A percentile compares a stretch with the other conserved stretches of the same genome.
Conservation (phyloP, 2,797 vertebrate genomes). For the Botia almorhae region DNA sequence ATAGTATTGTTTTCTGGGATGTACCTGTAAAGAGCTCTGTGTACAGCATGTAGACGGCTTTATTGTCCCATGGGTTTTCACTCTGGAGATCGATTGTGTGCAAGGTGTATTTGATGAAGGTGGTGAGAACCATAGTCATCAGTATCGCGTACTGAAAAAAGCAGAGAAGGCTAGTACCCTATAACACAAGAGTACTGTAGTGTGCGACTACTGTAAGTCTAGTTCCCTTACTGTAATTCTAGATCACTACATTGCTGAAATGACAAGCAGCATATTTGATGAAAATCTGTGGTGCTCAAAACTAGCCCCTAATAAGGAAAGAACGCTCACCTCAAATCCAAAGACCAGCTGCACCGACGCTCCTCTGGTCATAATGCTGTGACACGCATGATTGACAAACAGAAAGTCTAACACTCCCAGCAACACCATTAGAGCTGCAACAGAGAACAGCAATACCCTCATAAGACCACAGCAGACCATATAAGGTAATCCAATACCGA, state of each 20-base stretch:
- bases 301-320: neutral
- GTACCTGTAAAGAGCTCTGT: slow-evolving; percentile 95
- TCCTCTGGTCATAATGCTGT: slow-evolving; percentile 93
- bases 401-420: slow-evolving; percentile 89
- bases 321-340: slow-evolving; percentile 88
- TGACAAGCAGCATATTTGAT: neutral
- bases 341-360: slow-evolving; percentile 97
- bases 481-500: slow-evolving; percentile 10
- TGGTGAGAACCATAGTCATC: slow-evolving; percentile 93
- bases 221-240: neutral
- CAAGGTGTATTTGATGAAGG: slow-evolving; percentile 92
- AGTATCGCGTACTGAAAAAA: slow-evolving; percentile 90
- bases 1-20: neutral
- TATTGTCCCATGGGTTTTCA: slow-evolving; percentile 98
- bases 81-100: slow-evolving; percentile 93
- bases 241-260: neutral
- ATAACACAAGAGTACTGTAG: neutral
- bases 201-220: neutral
- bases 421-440: slow-evolving; percentile 88
- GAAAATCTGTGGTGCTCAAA: neutral
- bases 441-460: neutral
- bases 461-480: slow-evolving; percentile 23
- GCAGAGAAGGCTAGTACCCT: neutral
- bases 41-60: slow-evolving; percentile 96
- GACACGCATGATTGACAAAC: slow-evolving; percentile 93